phyloP scores from a whole-genome alignment of 2,113 vertebrate species.

The Eubucco bourcierii region DNA sequence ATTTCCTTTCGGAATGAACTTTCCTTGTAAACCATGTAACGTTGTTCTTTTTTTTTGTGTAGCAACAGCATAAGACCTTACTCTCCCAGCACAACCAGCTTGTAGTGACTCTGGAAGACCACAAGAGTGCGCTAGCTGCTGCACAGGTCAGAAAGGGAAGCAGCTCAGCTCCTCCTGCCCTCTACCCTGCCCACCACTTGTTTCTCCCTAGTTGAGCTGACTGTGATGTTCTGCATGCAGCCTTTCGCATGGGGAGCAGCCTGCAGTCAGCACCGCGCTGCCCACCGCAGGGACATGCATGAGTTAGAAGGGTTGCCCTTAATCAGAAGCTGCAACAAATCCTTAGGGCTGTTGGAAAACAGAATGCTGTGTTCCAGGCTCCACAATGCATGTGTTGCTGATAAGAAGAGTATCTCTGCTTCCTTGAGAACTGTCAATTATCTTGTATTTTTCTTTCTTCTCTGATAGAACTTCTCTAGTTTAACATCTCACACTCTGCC shows the following conservation, averaged over 20 bases:
- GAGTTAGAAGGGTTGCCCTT: constrained; percentile 1
- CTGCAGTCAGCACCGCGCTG: background rate
- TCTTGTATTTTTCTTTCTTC: constrained; percentile 15
- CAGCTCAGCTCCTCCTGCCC: constrained; percentile 33
- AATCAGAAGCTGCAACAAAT: background rate
- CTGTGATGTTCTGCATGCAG: constrained; percentile 66
- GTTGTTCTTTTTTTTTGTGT: constrained; percentile 75
- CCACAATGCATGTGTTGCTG: background rate
- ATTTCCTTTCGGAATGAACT: background rate
- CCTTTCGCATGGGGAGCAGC: background rate
- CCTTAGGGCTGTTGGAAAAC: background rate
- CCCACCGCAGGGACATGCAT: constrained; percentile 58
- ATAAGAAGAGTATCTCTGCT: background rate
- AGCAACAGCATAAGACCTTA: constrained; percentile 93
- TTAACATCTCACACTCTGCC: background rate
- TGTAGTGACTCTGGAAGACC: constrained; percentile 93
- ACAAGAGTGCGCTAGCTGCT: constrained; percentile 96
- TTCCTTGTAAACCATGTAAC: constrained; percentile 40
- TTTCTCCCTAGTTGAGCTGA: background rate
- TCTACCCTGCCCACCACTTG: background rate
- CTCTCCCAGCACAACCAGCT: constrained; percentile 88
- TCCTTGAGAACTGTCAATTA: background rate
- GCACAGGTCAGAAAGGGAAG: constrained; percentile 87
- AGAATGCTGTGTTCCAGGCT: background rate
- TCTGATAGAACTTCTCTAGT: background rate